Evolutionary conservation across 2,888 invertebrate species (phyloP), one percentile per base, ranked within the genome.

Genomic region (Serripes groenlandicus): DNA sequence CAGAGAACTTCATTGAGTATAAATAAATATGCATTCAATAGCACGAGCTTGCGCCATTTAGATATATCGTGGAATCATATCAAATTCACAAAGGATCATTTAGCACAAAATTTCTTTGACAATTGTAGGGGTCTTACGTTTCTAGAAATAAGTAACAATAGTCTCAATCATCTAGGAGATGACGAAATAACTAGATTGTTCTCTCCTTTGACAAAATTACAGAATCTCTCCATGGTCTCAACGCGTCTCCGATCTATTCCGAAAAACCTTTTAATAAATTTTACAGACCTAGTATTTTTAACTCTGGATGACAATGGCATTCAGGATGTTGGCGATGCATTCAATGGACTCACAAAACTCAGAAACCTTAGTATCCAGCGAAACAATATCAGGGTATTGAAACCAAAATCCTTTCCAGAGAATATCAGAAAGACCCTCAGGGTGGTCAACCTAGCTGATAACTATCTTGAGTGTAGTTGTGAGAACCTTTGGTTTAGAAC

Each of bases 381-480:
- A 21, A 78, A 78, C 35, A 62, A 71, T 23, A 71, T 78, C 26
- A 30, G 34, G n/a, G 42, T 42, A 5, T 23, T 78, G 2, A 37
- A 49, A 3, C 23, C 1, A 23, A 26, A 32, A 32, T 52, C 71
- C 0, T 78, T 78, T 18, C 78, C 78, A 0, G 3, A 26, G n/a
- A 23, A n/a, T 0, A 26, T 78, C 4, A 32, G 15, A 9, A 21
- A 62, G 32, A 72, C 72, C 11, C 34, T 78, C 5, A 15, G 15
- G 35, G 54, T 4, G 0, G n/a, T 78, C 5, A 54, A 64, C 34
- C 34, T 78, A 34, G 64, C 49, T 21, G 28, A 64, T 28, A 78
- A 78, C 42, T 70, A 71, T n/a, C 72, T 78, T 35, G 28, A 26
- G 5, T 78, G 78, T 35, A 56, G 60, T 11, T 78, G 78, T 72